Percentiles rank a stretch among this genome's conserved stretches.
Evolutionary conservation across 2,113 vertebrate species (phyloP).

Genomic region (Alligator sinensis): DNA sequence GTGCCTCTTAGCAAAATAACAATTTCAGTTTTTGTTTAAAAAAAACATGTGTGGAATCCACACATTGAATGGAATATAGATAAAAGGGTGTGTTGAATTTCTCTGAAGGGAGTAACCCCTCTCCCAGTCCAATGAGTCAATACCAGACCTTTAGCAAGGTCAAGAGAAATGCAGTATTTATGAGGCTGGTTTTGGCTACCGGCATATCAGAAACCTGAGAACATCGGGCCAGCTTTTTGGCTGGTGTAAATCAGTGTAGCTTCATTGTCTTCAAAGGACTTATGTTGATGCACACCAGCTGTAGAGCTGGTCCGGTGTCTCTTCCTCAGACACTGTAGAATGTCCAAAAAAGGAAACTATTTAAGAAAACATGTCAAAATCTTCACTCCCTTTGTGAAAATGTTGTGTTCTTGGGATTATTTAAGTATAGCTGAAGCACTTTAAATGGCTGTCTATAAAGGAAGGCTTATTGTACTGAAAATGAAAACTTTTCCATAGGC

Average conservation of each 20-base stretch:
- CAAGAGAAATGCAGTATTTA: not conserved
- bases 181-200: not conserved
- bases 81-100: not conserved
- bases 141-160: not conserved
- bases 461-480: not conserved
- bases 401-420: not conserved
- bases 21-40: not conserved
- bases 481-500: not conserved
- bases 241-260: not conserved
- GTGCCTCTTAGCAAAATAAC: not conserved
- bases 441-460: not conserved
- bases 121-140: not conserved
- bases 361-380: not conserved
- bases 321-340: not conserved
- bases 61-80: not conserved
- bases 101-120: not conserved
- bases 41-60: not conserved
- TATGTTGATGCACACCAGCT: not conserved
- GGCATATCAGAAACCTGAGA: not conserved
- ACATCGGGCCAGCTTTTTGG: not conserved
- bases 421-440: not conserved
- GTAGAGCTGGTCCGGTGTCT: not conserved
- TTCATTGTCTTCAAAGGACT: not conserved
- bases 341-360: not conserved
- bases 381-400: not conserved